Base-by-base conservation (phyloP, 2,888 invertebrate genomes). In the Meiosimyza decipiens region DNA sequence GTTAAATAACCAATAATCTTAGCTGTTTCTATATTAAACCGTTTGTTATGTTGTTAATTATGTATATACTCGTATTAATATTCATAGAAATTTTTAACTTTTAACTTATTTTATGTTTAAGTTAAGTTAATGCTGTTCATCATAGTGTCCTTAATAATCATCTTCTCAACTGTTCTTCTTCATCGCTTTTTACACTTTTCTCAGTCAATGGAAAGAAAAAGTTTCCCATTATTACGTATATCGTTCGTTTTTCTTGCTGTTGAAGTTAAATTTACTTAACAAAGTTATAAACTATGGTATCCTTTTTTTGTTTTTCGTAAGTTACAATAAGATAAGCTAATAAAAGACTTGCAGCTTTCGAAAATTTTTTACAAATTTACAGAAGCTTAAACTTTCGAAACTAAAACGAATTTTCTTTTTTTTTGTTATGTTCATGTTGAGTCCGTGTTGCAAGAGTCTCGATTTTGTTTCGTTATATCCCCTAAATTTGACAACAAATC, bases 181-280 rank as follows among this genome's bases (percentile, higher is more conserved):
- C 65, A 28, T 28, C 28, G 28, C 28, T 28, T 28, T 28, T 28
- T 28, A 28, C 28, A 28, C 28, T 64, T 59, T 28, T 71, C 77
- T 73, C 67, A 55, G 74, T 74, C 74, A 77, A 73, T 74, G 73
- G 75, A 72, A 75, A 77, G 74, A 77, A 77, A 74, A 68, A 75
- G 72, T 71, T 74, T 74, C 73, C 73, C 75, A 55, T 71, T 55
- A 28, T 65, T 65, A 51, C 51, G 64, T 65, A 65, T 51, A 65
- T 65, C 64, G 64, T 52, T 65, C 64, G 64, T 51, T 13, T 50
- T 51, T 3, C 51, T 65, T 49, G 18, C 16, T 16, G 18, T 28
- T 49, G 64, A 40, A 28, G 28, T 22, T 28, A 54, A 54, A 33
- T 13, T 62, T 40, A 16, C 15, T 40, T 62, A 33, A 16, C 28